phyloP scores from a whole-genome alignment of 1,140 invertebrate species.

The Stratiolaelaps scimitus region DNA sequence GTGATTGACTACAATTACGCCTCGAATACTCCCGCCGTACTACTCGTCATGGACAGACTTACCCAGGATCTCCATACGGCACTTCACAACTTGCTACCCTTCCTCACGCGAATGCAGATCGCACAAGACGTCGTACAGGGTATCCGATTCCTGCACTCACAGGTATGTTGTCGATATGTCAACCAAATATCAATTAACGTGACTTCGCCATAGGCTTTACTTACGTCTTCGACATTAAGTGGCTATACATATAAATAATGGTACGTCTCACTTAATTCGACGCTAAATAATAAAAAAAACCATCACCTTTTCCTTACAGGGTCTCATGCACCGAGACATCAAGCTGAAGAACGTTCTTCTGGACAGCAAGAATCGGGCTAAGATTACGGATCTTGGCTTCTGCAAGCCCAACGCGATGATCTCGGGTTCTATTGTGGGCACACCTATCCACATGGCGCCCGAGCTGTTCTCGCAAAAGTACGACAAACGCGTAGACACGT shows the following conservation, averaged over 20 bases:
- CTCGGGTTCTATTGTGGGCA: constrained; percentile 68
- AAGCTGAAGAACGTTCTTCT: constrained; percentile 76
- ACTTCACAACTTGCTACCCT: constrained; percentile 56
- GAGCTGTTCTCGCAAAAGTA: constrained; percentile 68
- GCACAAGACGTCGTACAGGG: constrained; percentile 69
- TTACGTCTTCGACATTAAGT: too few relatives aligned
- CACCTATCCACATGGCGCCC: constrained; percentile 82
- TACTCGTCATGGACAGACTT: constrained; percentile 59
- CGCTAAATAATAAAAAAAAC: too few relatives aligned
- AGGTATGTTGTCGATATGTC: constrained; percentile 37
- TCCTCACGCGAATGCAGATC: constrained; percentile 52
- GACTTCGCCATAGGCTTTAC: too few relatives aligned
- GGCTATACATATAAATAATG: too few relatives aligned
- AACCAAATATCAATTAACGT: too few relatives aligned
- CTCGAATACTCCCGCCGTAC: constrained; percentile 57
- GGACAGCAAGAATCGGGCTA: constrained; percentile 58
- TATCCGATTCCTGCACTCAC: constrained; percentile 72
- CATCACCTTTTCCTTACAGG: constrained; percentile 40
- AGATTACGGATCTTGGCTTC: constrained; percentile 77
- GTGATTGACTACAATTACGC: constrained; percentile 66
- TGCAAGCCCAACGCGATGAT: constrained; percentile 83
- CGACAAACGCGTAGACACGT: constrained; percentile 72
- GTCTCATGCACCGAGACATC: constrained; percentile 74
- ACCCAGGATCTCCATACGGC: constrained; percentile 66
- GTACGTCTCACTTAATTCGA: too few relatives aligned